Percentiles rank a stretch among this genome's conserved stretches.
phyloP scores from a whole-genome alignment of 2,888 invertebrate genomes.

The Sinhomidia bicolor region DNA sequence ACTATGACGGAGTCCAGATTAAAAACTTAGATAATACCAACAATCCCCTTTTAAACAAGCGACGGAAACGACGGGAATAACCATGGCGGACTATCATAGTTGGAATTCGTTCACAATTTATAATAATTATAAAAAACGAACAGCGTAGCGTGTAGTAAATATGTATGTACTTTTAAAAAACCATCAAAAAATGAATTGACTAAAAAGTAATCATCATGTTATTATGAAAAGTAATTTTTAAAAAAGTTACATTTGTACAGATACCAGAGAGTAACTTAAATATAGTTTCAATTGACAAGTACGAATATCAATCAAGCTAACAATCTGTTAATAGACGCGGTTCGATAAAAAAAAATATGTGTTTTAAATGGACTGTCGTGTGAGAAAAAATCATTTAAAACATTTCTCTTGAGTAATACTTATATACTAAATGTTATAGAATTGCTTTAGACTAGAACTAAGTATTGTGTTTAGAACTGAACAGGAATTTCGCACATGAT shows the following conservation, averaged over 20 bases:
- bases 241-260: neutral
- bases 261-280: neutral
- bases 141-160: neutral
- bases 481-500: neutral
- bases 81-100: neutral
- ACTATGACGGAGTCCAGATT: slow-evolving; percentile 97
- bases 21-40: slow-evolving; percentile 96
- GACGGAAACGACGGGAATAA: slow-evolving; percentile 82
- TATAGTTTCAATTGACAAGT: neutral
- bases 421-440: no score
- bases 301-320: neutral
- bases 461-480: neutral
- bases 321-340: neutral
- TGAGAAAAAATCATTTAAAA: no score
- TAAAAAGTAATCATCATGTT: neutral
- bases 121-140: neutral
- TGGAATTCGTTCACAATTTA: slow-evolving; percentile 3
- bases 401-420: no score
- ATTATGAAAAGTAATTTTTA: neutral
- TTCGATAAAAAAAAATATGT: neutral
- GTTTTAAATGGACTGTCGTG: neutral
- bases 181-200: neutral
- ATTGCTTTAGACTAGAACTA: no score
- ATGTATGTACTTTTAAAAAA: no score
- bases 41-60: slow-evolving; percentile 94